Conservation (phyloP, 1,140 invertebrate species). For the Aphis craccivora region DNA sequence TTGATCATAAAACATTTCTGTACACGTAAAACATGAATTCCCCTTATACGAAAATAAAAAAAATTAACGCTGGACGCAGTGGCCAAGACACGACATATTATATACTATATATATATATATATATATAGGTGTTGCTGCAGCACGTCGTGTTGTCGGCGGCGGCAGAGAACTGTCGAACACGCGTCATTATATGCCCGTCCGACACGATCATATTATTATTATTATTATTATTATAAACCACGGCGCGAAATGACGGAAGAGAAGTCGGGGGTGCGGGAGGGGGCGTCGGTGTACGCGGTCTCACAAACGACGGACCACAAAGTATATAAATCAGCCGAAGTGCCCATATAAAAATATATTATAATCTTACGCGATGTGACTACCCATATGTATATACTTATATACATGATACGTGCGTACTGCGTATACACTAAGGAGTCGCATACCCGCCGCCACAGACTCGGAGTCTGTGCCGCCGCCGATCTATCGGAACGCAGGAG, state of each 20-base stretch:
- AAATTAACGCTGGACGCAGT: background rate
- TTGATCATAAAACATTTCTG: conserved; percentile 12
- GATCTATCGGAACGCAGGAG: background rate
- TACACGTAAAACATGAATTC: background rate
- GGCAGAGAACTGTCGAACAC: conserved; percentile 15
- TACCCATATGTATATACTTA: background rate
- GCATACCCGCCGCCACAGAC: background rate
- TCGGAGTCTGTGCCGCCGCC: background rate
- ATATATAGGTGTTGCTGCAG: background rate
- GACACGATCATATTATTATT: conserved; percentile 8
- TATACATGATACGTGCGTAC: background rate
- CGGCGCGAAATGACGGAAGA: background rate
- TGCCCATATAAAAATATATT: conserved; percentile 12
- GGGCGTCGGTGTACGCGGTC: background rate
- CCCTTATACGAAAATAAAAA: background rate
- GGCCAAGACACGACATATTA: background rate
- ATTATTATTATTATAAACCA: background rate
- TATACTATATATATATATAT: background rate
- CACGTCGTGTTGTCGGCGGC: background rate
- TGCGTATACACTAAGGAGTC: background rate
- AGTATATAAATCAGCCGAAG: conserved; percentile 6
- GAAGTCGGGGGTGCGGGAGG: background rate
- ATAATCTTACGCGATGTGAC: background rate
- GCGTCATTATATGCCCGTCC: background rate
- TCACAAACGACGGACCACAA: background rate